Evolutionary conservation across 2,113 vertebrate species (phyloP).

Genomic region (Podarcis raffonei): DNA sequence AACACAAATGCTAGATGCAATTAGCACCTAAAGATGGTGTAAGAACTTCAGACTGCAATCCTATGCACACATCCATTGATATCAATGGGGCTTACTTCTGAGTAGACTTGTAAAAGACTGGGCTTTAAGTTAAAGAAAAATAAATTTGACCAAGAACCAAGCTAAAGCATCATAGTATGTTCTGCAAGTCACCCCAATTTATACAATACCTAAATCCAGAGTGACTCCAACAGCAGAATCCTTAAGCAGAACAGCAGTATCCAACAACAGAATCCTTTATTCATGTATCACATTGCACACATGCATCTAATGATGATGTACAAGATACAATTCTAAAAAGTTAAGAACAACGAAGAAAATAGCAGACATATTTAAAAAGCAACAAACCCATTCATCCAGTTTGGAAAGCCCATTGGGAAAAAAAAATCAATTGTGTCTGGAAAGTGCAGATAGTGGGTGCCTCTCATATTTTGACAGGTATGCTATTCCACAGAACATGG

Average conservation of each 20-base stretch:
- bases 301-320: no score
- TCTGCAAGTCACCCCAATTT: background rate
- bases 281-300: no score
- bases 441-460: no score
- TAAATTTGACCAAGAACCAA: background rate
- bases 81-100: background rate
- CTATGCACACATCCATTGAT: background rate
- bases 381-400: no score
- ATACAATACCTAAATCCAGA: background rate
- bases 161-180: background rate
- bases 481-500: no score
- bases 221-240: background rate
- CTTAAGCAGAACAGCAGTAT: background rate
- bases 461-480: no score
- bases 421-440: no score
- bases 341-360: no score
- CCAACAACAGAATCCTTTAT: no score
- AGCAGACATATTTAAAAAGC: no score
- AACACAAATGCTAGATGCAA: background rate
- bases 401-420: no score
- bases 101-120: background rate
- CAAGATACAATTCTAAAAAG: no score
- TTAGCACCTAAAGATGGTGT: background rate
- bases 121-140: background rate
- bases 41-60: background rate